These are phyloP conservation scores for Beroe ovata DNA, from an alignment of 37 sponge, comb jelly and placozoan genomes.

Conservation along the genomic window DNA sequence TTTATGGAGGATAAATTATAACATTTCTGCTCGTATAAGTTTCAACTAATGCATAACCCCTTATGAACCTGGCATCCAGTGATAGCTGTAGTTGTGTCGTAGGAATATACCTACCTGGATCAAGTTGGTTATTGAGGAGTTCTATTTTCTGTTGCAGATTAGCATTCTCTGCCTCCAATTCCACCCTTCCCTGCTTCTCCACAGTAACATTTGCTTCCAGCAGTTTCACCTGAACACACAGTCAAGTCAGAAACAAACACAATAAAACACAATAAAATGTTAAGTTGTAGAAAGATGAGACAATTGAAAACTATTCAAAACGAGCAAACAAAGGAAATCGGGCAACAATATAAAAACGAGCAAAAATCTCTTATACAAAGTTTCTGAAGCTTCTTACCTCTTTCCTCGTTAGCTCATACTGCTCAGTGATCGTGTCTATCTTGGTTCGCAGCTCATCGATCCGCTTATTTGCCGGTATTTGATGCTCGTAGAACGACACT, in stretches of 20 bases:
- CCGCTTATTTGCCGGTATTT: constrained; percentile 12
- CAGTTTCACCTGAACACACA: constrained; percentile 23
- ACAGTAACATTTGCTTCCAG: constrained; percentile 16
- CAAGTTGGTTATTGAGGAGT: not conserved
- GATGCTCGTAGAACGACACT: constrained; percentile 58
- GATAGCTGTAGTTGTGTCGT: no score
- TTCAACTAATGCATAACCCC: no score
- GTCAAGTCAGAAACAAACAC: not conserved
- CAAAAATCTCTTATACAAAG: no score
- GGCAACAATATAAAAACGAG: no score
- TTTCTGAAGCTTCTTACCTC: no score
- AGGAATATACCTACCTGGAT: constrained; percentile 18
- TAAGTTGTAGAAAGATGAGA: no score
- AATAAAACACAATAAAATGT: not conserved
- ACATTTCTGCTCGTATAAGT: no score
- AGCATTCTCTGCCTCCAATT: constrained; percentile 46
- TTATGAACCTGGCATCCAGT: no score
- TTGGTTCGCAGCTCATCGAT: not conserved
- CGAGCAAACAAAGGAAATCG: no score
- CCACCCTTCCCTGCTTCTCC: constrained; percentile 47
- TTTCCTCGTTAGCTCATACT: constrained; percentile 24
- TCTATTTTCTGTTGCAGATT: constrained; percentile 40
- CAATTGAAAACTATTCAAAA: no score
- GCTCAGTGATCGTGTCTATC: not conserved
- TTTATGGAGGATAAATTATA: no score